Base-by-base conservation (phyloP, 2,113 vertebrate species). In the Ornithorhynchus anatinus region DNA sequence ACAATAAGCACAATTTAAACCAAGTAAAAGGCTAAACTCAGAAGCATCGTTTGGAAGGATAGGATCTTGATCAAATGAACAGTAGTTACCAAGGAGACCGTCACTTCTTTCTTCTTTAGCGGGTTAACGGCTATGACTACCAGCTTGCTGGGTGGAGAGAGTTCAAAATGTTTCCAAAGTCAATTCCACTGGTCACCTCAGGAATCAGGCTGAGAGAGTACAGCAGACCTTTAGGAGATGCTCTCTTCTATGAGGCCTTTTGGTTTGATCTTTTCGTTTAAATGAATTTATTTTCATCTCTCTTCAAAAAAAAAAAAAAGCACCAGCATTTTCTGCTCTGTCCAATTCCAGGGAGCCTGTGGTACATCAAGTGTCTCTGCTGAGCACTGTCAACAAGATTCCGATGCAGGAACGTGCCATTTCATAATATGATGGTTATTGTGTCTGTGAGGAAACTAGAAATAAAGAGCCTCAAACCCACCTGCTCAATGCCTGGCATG, bases 71-170 rank as follows among this genome's bases (percentile, higher is more conserved):
- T 48, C 50, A 25, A 0, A 3, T 1, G n/a, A 1, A 36, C 53
- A 15, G 35, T 13, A 23, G 79, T 86, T 81, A 69, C 82, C 81
- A 82, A 74, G 87, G 81, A 54, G 75, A 82, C 42, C 65, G 84
- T 67, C 23, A 2, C 19, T 2, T n/a, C 20, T 32, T 62, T 32
- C 61, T 27, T 60, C 60, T 54, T 59, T 58, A 75, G 76, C 58
- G 37, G 65, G 65, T 75, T 61, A 59, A 65, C 58, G 33, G 12
- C 47, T 77, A 59, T 29, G 77, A 77, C 79, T 39, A 63, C 58
- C 47, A 33, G 64, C 38, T 60, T 47, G 44, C 57, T 43, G 71
- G 8, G 53, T 68, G 66, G 47, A 38, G 61, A 82, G 69, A 53
- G 43, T 72, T 80, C 69, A 77, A 75, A 31, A 19, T 29, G 19